These are phyloP conservation scores for Propithecus perrieri DNA, from an alignment of 2,797 vertebrate genomes.

Conservation along the genomic window DNA sequence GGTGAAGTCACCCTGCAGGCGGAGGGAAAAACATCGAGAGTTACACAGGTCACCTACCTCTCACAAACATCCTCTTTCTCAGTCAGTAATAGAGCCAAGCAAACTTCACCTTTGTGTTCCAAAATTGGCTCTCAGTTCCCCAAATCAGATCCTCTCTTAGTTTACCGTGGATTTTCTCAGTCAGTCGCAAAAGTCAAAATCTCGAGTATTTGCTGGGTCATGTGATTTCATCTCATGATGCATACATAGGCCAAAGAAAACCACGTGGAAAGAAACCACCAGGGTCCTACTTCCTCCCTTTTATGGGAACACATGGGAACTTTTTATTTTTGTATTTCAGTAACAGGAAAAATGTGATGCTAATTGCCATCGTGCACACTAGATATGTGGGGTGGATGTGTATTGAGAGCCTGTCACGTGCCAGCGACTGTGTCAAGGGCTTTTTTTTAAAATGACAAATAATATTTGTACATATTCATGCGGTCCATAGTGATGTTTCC, in stretches of 20 bases:
- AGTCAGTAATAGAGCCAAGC: conserved; percentile 21
- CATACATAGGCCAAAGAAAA: background rate
- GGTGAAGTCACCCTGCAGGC: conserved; percentile 94
- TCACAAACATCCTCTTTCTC: conserved; percentile 64
- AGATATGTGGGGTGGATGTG: background rate
- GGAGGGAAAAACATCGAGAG: conserved; percentile 79
- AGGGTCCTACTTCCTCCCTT: background rate
- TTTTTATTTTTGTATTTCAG: background rate
- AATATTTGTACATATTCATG: background rate
- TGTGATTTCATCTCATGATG: background rate
- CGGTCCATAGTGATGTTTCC: background rate
- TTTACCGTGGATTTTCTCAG: background rate
- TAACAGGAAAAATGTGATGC: background rate
- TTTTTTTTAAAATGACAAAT: background rate
- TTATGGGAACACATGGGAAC: background rate
- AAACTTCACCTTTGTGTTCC: conserved; percentile 48
- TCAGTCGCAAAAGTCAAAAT: background rate
- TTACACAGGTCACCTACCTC: conserved; percentile 56
- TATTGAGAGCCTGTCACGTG: background rate
- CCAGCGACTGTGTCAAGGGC: background rate
- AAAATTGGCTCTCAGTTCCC: background rate
- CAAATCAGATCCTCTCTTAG: background rate
- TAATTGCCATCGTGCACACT: background rate
- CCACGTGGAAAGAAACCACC: background rate
- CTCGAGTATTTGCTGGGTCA: background rate